Percentiles rank a stretch among this genome's conserved stretches.
phyloP scores from a whole-genome alignment of 2,797 vertebrate species.

The Enteromius paludinosus region DNA sequence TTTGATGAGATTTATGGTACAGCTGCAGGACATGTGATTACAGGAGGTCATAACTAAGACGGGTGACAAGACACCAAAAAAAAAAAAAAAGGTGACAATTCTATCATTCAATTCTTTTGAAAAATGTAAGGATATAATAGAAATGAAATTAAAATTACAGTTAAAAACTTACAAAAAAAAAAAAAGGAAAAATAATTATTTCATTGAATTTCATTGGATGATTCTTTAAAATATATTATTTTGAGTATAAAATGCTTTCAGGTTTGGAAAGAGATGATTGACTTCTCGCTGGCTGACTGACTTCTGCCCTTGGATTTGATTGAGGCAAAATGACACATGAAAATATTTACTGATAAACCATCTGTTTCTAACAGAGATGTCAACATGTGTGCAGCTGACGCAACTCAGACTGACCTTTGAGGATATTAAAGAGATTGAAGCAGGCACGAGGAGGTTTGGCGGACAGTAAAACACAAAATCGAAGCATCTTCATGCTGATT shows the following conservation, averaged over 20 bases:
- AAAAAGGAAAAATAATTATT: not conserved
- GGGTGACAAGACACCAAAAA: not conserved
- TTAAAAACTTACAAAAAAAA: no score
- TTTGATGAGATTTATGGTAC: slow-evolving; percentile 41
- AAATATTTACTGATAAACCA: slow-evolving; percentile 10
- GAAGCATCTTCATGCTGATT: slow-evolving; percentile 8
- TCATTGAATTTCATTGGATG: not conserved
- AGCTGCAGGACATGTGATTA: slow-evolving; percentile 24
- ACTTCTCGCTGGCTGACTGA: not conserved
- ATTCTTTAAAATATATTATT: no score
- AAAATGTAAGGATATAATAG: not conserved
- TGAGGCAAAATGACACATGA: not conserved
- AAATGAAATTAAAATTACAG: not conserved
- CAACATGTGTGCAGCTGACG: not conserved
- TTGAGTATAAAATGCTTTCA: not conserved
- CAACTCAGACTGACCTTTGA: slow-evolving; percentile 18
- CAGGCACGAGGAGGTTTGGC: not conserved
- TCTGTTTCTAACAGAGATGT: not conserved
- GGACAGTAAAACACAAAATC: slow-evolving; percentile 7
- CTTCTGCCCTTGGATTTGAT: not conserved
- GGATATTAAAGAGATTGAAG: slow-evolving; percentile 7
- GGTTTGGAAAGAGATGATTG: not conserved
- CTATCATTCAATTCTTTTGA: not conserved
- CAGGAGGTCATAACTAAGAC: slow-evolving; percentile 19
- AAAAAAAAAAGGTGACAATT: not conserved